Evolutionary conservation across 2,888 invertebrate genomes (phyloP), one percentile per base, ranked within the genome.

Genomic region (Chalcis sispes): DNA sequence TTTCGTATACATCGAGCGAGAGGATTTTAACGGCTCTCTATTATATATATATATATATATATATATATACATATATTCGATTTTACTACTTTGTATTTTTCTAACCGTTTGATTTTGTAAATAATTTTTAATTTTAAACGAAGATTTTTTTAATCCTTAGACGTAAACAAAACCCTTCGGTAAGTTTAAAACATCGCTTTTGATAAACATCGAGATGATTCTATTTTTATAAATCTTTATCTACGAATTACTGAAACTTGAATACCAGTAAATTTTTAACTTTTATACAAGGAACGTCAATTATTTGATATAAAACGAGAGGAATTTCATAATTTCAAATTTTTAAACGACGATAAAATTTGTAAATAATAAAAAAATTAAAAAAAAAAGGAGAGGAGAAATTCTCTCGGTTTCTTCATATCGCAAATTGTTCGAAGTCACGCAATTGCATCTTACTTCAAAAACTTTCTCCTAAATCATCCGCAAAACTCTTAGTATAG

Each of bases 371-470:
- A 7, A 23, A 59, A 59, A 46, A 46, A 62, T 25, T 27, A 46
- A 62, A 61, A 25, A 61, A 15, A 46, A 40, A 59, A 42, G 13
- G n/a, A 42, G n/a, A 18, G 10, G n/a, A 54, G 13, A 42, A 58
- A 27, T 15, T 23, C 18, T 2, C 8, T 27, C 40, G 10, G 27
- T 48, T n/a, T 48, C 46, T 64, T 72, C 46, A 65, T 54, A 58
- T 48, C 25, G 62, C 65, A 36, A 66, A 66, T 40, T 65, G 23
- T 58, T 48, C 65, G 46, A 72, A 56, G 40, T 72, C 42, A 42
- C 46, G 25, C 50, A 20, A 73, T n/a, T 29, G 50, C 36, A 40
- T 65, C 42, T 59, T 50, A 58, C 32, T 5, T 40, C 15, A 23
- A 62, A 18, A 50, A 72, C 36, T 65, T 58, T 65, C 18, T 64